Evolutionary conservation across 2,888 invertebrate genomes (phyloP), one percentile per base, ranked within the genome.

Genomic region (Protonemura montana): DNA sequence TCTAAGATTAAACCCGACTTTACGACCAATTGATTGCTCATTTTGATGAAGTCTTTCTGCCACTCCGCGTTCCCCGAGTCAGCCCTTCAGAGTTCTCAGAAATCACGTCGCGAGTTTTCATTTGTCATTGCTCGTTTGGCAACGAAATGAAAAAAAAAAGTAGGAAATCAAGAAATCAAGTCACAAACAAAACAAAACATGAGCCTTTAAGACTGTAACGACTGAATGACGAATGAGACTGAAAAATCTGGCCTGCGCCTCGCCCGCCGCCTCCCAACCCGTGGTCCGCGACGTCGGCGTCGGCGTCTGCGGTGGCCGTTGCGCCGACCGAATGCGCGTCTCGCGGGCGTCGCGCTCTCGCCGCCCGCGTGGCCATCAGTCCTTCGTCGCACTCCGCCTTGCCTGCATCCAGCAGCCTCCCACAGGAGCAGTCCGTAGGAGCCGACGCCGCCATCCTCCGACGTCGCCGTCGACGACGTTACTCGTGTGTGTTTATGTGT

Each of bases 231-330:
- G 59, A 59, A 59, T 59, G 59, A 59, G 59, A 59, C 21, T 10
- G 16, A 59, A 59, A 59, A 59, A 59, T 59, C 59, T 16, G 59
- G 59, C 59, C 59, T 21, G 59, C 59, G 21, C 2, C 21, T 1
- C 59, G 59, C 21, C 21, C 21, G 59, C 59, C 35, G 35, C 10
- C 35, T 21, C 59, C 1, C 59, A 21, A 59, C 21, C 59, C 59
- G 21, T 21, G 59, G 59, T 13, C 59, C 16, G 59, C 59, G 59
- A 59, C 59, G 59, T 59, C 59, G 59, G 86, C 35, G 29, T 59
- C 26, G 81, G 59, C 86, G 59, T 3, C 59, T 2, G 59, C 59
- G 83, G 83, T 59, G 42, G 83, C 83, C 83, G 59, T 30, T 83
- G 42, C 42, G 59, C 83, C 83, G 83, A 42, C 85, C 28, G n/a